A percentile compares a stretch with the other conserved stretches of the same genome.
phyloP scores from a whole-genome alignment of 2,888 invertebrate genomes.

The Dasysyrphus tricinctus region DNA sequence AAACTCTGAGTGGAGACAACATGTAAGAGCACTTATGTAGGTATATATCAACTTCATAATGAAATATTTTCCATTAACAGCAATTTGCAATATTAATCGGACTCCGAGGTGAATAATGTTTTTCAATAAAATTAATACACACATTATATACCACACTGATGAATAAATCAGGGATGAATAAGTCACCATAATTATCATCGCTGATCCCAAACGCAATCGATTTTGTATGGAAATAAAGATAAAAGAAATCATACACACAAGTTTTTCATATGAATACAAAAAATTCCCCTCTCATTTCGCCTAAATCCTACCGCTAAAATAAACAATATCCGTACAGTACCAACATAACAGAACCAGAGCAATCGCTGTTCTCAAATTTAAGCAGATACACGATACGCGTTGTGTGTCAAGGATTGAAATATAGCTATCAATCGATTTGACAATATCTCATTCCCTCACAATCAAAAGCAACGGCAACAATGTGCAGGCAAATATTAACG shows the following conservation, averaged over 20 bases:
- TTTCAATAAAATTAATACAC: conserved; percentile 9
- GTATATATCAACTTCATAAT: not conserved
- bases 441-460: conserved; percentile 3
- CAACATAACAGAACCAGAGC: not conserved
- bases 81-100: conserved; percentile 26
- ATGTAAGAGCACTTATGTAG: conserved; percentile 9
- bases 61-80: conserved; percentile 21
- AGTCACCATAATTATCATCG: not conserved
- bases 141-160: not conserved
- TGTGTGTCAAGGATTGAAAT: conserved; percentile 17
- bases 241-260: not conserved
- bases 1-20: not conserved
- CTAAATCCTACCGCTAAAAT: not conserved
- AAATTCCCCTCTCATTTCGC: not conserved
- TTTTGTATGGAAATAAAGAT: conserved; percentile 12
- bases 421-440: conserved; percentile 47
- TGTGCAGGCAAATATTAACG: conserved; percentile 31
- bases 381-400: not conserved
- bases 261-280: not conserved
- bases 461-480: conserved; percentile 2
- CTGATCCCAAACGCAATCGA: conserved; percentile 26
- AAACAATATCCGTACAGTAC: not conserved
- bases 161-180: conserved; percentile 25
- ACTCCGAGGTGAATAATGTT: not conserved
- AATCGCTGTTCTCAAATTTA: not conserved